A percentile compares a stretch with the other conserved stretches of the same genome.
Evolutionary conservation across 2,888 invertebrate species (phyloP).

Genomic region (Nipponacmea schrenckii): DNA sequence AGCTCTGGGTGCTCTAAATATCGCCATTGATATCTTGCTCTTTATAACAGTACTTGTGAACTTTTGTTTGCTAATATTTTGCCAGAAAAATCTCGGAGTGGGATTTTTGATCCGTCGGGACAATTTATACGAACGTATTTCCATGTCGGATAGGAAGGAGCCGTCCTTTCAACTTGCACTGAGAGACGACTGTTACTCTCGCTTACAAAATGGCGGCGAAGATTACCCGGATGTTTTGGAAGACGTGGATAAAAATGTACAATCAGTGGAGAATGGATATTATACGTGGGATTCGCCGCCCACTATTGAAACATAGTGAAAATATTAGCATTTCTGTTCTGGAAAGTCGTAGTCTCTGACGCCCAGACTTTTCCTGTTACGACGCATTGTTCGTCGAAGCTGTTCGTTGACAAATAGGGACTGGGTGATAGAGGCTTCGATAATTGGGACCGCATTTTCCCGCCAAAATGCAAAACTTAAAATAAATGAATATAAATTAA

Average conservation of each 20-base stretch:
- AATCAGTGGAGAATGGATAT: constrained; percentile 1
- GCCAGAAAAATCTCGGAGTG: neutral
- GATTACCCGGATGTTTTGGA: neutral
- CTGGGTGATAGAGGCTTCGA: too few species aligned
- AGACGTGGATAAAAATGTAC: neutral
- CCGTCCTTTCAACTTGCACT: neutral
- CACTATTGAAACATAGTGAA: neutral
- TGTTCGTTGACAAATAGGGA: too few species aligned
- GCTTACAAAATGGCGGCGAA: constrained; percentile 3
- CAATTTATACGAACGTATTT: neutral
- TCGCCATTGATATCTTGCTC: neutral
- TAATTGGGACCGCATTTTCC: too few species aligned
- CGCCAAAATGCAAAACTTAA: too few species aligned
- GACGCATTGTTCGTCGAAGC: too few species aligned
- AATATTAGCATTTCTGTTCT: too few species aligned
- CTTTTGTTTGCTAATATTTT: neutral
- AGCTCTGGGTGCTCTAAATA: neutral
- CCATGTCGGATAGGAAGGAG: constrained; percentile 1
- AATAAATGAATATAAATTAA: too few species aligned
- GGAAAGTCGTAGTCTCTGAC: too few species aligned
- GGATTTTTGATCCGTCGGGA: neutral
- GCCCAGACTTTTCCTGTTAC: too few species aligned
- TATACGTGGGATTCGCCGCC: constrained; percentile 2
- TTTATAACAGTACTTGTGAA: neutral
- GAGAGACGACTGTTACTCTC: neutral